phyloP scores from a whole-genome alignment of 2,113 vertebrate genomes.

The Oxyruncus cristatus region DNA sequence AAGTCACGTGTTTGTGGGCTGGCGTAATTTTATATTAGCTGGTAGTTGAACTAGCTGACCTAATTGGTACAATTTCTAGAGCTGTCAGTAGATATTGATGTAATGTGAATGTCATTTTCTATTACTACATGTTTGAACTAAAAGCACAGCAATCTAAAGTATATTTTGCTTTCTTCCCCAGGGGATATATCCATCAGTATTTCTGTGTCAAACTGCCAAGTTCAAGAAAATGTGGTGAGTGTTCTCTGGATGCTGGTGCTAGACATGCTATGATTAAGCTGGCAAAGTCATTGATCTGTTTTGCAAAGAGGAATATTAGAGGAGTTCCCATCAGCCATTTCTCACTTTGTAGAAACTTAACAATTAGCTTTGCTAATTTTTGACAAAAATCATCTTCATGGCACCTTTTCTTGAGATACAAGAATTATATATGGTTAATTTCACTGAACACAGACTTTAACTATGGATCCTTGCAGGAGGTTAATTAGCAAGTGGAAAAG shows the following conservation, averaged over 20 bases:
- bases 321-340: neutral
- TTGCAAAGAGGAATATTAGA: neutral
- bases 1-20: neutral
- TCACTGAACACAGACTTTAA: neutral
- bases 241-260: constrained; percentile 9
- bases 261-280: constrained; percentile 3
- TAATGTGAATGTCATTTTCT: constrained; percentile 34
- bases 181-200: constrained; percentile 94
- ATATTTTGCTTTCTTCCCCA: constrained; percentile 70
- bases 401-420: neutral
- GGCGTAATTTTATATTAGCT: neutral
- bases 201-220: constrained; percentile 95
- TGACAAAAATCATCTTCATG: neutral
- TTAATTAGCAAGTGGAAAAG: constrained; percentile 26
- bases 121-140: constrained; percentile 14
- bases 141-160: constrained; percentile 36
- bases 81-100: constrained; percentile 14
- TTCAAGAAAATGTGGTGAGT: constrained; percentile 98
- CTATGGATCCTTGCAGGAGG: neutral
- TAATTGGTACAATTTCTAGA: constrained; percentile 35
- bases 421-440: neutral
- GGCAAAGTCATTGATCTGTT: constrained; percentile 27
- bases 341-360: constrained; percentile 16
- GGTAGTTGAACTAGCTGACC: neutral
- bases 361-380: neutral